Conservation (phyloP, 2,113 vertebrate species). For the Archilochus colubris region DNA sequence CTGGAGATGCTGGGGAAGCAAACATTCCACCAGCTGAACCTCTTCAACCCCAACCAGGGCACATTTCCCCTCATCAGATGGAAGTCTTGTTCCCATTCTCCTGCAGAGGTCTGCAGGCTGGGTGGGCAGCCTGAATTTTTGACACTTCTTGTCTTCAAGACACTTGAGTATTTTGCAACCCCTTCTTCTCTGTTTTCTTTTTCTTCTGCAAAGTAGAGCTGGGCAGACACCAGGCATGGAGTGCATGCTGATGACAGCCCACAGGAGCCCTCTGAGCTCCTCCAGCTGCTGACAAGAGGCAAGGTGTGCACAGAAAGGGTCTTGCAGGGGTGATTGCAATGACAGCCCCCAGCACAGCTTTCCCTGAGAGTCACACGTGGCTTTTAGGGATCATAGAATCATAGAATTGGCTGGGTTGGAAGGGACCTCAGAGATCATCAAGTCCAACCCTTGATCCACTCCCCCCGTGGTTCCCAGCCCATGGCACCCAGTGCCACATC, state of each 20-base stretch:
- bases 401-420: too few species aligned
- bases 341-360: neutral
- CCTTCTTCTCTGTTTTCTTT: constrained; percentile 5
- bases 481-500: too few species aligned
- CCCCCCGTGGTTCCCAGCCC: too few species aligned
- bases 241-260: neutral
- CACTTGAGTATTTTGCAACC: neutral
- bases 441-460: too few species aligned
- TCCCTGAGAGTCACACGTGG: fast-evolving
- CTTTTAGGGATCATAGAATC: neutral
- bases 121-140: neutral
- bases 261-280: neutral
- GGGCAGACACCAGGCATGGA: neutral
- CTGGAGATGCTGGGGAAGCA: neutral
- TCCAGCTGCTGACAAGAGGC: constrained; percentile 7
- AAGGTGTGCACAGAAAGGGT: neutral
- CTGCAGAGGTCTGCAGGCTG: neutral
- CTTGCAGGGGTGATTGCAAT: neutral
- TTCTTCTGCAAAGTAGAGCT: neutral
- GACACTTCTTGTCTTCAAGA: constrained; percentile 16
- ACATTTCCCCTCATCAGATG: neutral
- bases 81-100: neutral
- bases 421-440: too few species aligned
- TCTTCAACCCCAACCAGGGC: neutral
- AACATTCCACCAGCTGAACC: neutral